These are phyloP conservation scores for Melieria picta DNA, from an alignment of 2,888 invertebrate genomes.

Conservation along the genomic window DNA sequence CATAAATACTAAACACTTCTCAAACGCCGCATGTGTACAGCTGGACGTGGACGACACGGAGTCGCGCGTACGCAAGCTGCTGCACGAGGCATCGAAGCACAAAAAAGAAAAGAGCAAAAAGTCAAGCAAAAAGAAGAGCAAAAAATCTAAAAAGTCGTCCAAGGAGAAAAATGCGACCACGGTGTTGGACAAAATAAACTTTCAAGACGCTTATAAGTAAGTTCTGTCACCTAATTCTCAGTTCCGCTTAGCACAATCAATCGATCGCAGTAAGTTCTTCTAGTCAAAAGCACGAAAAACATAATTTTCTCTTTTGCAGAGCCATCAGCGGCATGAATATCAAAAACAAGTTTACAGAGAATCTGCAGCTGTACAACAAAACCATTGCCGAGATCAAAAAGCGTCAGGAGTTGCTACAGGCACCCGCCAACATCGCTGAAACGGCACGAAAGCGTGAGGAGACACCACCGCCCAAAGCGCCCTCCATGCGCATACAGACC, in stretches of 20 bases:
- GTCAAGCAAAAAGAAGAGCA: slow-evolving; percentile 70
- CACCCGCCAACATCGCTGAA: slow-evolving; percentile 38
- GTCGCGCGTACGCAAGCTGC: slow-evolving; percentile 85
- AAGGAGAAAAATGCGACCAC: slow-evolving; percentile 67
- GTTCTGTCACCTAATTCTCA: slow-evolving; percentile 5
- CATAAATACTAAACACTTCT: neutral
- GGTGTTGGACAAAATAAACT: slow-evolving; percentile 73
- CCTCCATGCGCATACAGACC: slow-evolving; percentile 38
- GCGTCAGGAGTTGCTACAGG: slow-evolving; percentile 39
- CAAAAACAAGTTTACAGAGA: slow-evolving; percentile 51
- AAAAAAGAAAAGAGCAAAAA: slow-evolving; percentile 70
- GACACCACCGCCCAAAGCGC: slow-evolving; percentile 51
- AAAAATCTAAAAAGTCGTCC: slow-evolving; percentile 65
- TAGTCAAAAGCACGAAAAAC: neutral
- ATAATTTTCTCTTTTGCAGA: slow-evolving; percentile 40
- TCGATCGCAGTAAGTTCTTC: neutral
- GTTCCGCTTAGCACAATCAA: too few species aligned
- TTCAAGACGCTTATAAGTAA: slow-evolving; percentile 76
- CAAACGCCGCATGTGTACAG: slow-evolving; percentile 47
- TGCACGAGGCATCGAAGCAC: slow-evolving; percentile 85
- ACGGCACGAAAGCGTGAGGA: slow-evolving; percentile 40
- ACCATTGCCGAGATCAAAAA: slow-evolving; percentile 59
- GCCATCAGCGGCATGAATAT: slow-evolving; percentile 64
- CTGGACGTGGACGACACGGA: slow-evolving; percentile 84
- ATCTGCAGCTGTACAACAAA: slow-evolving; percentile 55